Evolutionary conservation across 2,113 vertebrate species (phyloP).

Genomic region (Equus quagga): DNA sequence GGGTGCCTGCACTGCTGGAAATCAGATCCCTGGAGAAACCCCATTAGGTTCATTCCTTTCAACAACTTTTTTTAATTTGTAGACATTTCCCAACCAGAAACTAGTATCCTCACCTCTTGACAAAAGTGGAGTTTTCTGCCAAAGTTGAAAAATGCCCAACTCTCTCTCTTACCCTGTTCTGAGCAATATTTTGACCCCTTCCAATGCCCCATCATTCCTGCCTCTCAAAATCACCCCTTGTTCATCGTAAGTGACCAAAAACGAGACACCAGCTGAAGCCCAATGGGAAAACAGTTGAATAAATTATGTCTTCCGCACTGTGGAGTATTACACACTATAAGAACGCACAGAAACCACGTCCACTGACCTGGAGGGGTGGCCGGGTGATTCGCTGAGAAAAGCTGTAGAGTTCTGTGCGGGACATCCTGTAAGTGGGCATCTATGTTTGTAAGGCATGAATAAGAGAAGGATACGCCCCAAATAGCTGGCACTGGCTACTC

Average conservation of each 20-base stretch:
- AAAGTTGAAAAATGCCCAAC: not conserved
- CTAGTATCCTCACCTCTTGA: no score
- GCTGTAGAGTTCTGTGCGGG: no score
- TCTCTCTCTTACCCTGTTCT: not conserved
- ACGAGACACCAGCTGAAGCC: not conserved
- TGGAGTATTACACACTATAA: not conserved
- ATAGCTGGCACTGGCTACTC: not conserved
- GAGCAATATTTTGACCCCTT: not conserved
- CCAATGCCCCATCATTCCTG: not conserved
- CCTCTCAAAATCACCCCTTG: not conserved
- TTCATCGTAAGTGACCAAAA: not conserved
- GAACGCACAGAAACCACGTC: not conserved
- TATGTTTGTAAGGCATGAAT: not conserved
- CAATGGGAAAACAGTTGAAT: not conserved
- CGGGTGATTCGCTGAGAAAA: accelerated
- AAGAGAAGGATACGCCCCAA: no score
- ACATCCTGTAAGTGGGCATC: not conserved
- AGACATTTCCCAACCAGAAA: not conserved
- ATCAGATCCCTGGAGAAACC: not conserved
- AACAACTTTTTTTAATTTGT: not conserved
- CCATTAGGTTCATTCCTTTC: not conserved
- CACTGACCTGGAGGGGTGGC: not conserved
- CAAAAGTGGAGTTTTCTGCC: not conserved
- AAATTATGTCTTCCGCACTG: accelerated
- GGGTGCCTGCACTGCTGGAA: no score